Percentiles rank a stretch among this genome's conserved stretches.
These are phyloP conservation scores for Cebus imitator DNA, from an alignment of 2,113 vertebrate genomes.

Conservation along the genomic window DNA sequence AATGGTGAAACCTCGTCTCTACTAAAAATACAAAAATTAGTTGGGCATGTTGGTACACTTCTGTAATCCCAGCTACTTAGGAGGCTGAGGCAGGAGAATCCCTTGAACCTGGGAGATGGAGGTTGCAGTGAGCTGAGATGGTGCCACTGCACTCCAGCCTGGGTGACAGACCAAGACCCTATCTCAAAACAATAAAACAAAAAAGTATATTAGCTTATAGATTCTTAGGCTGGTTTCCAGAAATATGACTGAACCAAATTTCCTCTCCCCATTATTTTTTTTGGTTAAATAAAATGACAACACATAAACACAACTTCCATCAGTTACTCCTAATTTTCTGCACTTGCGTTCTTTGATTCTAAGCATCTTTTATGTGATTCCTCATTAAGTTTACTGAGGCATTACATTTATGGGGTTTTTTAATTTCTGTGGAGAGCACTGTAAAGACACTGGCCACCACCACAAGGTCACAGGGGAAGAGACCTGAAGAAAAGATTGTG, in stretches of 20 bases:
- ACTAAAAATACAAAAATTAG: too few relatives aligned
- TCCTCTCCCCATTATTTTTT: not conserved
- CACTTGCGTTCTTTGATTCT: constrained; percentile 7
- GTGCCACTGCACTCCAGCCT: too few relatives aligned
- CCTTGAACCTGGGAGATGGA: too few relatives aligned
- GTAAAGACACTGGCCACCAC: not conserved
- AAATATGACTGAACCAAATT: not conserved
- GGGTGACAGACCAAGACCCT: too few relatives aligned
- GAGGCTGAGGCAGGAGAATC: too few relatives aligned
- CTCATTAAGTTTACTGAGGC: constrained; percentile 47
- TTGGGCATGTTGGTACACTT: too few relatives aligned
- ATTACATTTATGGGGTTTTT: constrained; percentile 49
- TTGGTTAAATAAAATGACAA: constrained; percentile 30
- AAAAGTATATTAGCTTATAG: not conserved
- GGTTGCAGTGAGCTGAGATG: too few relatives aligned
- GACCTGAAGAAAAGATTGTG: not conserved
- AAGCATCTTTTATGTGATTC: constrained; percentile 42
- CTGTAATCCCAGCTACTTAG: too few relatives aligned
- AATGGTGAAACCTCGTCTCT: too few relatives aligned
- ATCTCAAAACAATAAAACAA: not conserved
- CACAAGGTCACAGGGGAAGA: not conserved
- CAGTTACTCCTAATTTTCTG: not conserved
- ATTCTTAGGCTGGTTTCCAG: not conserved
- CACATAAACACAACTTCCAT: not conserved
- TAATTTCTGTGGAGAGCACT: constrained; percentile 22